phyloP scores from a whole-genome alignment of 2,113 vertebrate species.

The Electrona antarctica region DNA sequence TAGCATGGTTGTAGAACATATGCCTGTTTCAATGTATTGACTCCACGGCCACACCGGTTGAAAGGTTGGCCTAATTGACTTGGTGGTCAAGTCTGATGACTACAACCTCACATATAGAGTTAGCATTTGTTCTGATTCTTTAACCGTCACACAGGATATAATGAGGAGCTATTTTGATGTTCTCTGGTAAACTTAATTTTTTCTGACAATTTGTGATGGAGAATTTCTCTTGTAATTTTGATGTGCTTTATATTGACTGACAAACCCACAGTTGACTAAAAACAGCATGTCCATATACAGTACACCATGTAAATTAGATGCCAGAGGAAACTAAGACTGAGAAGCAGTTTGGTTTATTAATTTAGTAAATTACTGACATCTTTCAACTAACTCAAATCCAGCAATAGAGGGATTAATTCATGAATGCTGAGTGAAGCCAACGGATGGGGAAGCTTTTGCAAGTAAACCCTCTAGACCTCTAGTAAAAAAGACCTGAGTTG shows the following conservation, averaged over 20 bases:
- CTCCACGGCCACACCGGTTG: not conserved
- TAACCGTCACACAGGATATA: not conserved
- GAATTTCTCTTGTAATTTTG: too few species aligned
- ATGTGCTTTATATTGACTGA: too few species aligned
- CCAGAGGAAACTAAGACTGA: too few species aligned
- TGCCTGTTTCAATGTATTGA: not conserved
- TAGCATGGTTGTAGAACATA: not conserved
- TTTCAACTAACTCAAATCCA: conserved; percentile 15
- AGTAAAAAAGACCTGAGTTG: too few species aligned
- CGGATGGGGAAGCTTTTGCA: not conserved
- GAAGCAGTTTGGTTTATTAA: too few species aligned
- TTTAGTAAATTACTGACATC: too few species aligned
- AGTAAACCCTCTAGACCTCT: too few species aligned
- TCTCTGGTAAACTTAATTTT: not conserved
- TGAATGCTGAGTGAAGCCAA: conserved; percentile 43
- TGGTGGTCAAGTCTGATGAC: conserved; percentile 13
- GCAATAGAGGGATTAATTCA: conserved; percentile 29
- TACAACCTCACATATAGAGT: not conserved
- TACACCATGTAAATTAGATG: too few species aligned
- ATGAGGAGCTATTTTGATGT: not conserved
- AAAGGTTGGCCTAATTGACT: conserved; percentile 10
- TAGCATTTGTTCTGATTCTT: not conserved
- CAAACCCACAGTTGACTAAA: too few species aligned
- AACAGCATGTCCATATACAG: too few species aligned
- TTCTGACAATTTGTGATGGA: too few species aligned